Conservation (phyloP, 2,113 vertebrate species). For the Bubo blakistoni region DNA sequence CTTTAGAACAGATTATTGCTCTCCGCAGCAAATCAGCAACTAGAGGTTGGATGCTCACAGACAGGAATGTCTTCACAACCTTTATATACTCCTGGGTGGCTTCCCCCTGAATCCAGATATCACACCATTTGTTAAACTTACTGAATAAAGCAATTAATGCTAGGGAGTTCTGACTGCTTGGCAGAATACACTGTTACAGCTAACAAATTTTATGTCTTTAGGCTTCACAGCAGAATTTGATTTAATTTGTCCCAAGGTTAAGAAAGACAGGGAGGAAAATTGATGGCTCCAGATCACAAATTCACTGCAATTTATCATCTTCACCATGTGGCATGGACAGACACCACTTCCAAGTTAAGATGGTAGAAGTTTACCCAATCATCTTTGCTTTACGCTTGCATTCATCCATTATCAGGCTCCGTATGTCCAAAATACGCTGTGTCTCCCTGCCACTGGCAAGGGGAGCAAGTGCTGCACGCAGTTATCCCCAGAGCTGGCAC, state of each 20-base stretch:
- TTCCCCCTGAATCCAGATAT: conserved; percentile 65
- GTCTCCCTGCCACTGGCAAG: not conserved
- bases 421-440: not conserved
- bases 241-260: conserved; percentile 78
- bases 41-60: conserved; percentile 26
- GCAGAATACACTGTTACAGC: conserved; percentile 64
- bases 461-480: not conserved
- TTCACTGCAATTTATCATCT: conserved; percentile 38
- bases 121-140: conserved; percentile 75
- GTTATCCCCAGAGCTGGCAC: not conserved
- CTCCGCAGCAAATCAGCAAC: conserved; percentile 18
- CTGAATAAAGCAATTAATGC: conserved; percentile 75
- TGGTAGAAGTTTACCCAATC: not conserved
- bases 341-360: not conserved
- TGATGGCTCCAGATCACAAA: conserved; percentile 49
- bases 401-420: not conserved
- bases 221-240: conserved; percentile 64
- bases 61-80: conserved; percentile 2
- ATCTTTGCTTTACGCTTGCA: conserved; percentile 11
- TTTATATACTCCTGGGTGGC: conserved; percentile 42
- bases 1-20: not conserved
- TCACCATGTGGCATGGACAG: not conserved
- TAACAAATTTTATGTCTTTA: conserved; percentile 71
- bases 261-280: conserved; percentile 51
- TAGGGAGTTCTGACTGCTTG: conserved; percentile 57